These are phyloP conservation scores for Melanerpes aurifrons DNA, from an alignment of 2,113 vertebrate species.

Conservation along the genomic window DNA sequence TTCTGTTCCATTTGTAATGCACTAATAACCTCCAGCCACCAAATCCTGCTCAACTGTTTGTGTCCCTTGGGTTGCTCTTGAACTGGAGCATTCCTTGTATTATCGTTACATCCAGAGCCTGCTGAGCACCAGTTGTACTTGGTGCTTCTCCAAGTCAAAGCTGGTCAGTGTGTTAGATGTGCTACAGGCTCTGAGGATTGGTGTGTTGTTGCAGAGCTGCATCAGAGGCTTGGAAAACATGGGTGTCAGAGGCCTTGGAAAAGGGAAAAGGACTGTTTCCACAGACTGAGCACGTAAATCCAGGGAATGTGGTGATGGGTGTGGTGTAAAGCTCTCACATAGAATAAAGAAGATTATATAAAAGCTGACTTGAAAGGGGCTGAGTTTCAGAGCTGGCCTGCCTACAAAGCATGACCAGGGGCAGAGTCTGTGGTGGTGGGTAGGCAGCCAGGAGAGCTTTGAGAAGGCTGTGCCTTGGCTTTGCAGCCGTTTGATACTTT, in stretches of 20 bases:
- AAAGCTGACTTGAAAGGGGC: background rate
- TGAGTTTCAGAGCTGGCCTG: background rate
- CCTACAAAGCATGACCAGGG: background rate
- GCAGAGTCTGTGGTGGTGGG: background rate
- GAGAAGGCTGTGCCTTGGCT: background rate
- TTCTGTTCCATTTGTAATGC: conserved; percentile 55
- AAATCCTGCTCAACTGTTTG: background rate
- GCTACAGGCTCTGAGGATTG: background rate
- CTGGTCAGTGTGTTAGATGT: background rate
- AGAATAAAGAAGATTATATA: background rate
- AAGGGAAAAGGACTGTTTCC: background rate
- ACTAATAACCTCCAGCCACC: conserved; percentile 47
- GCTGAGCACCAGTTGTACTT: background rate
- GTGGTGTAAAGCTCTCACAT: background rate
- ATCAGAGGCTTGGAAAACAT: background rate
- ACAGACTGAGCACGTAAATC: background rate
- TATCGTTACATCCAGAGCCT: background rate
- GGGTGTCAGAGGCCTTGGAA: background rate
- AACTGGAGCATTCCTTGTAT: background rate
- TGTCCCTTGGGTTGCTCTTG: conserved; percentile 15
- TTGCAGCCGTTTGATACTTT: background rate
- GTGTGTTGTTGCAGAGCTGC: background rate
- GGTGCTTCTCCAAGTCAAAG: background rate
- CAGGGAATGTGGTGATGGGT: background rate
- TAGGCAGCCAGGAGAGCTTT: background rate